Evolutionary conservation across 2,888 invertebrate species (phyloP), one percentile per base, ranked within the genome.

Genomic region (Fabriciana adippe): DNA sequence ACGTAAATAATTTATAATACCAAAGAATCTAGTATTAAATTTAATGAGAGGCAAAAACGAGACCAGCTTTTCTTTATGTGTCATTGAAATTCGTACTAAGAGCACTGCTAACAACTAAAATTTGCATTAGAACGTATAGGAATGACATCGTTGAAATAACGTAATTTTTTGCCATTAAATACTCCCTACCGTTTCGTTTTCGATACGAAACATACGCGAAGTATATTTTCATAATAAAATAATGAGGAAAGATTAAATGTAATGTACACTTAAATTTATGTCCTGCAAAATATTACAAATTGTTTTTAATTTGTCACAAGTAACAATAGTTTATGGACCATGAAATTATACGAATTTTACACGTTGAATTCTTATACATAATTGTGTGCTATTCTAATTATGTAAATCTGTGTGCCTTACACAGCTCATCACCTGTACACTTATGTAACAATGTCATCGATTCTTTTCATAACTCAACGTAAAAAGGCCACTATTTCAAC

Each of bases 331-430:
- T 47, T 41, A 55, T 54, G 63, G 63, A 63, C 63, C 63, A 63
- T 26, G 45, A 61, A 35, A 11, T 50, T 61, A 18, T 18, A 51
- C 50, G 50, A 41, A 59, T 61, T 41, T 51, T 18, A 35, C 50
- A n/a, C n/a, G 21, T 62, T 62, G 45, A 55, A 55, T 11, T 64
- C n/a, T n/a, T 63, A 63, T 63, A 62, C 18, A 54, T 47, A 21
- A 21, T 21, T 21, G 15, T 62, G 13, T 53, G n/a, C 16, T 64
- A 55, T 68, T 45, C 18, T 51, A 26, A 26, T 4, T 56, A 55
- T 56, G 11, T 56, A 50, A 61, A 71, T 67, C 64, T 71, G 69
- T 69, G 67, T 72, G 69, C 71, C 69, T 72, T 72, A 64, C 71
- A 69, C 67, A 67, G 55, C 51, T 35, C 21, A 63, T 55, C 67